Evolutionary conservation across 2,888 invertebrate genomes (phyloP).

Genomic region (Falcaria lacertinaria): DNA sequence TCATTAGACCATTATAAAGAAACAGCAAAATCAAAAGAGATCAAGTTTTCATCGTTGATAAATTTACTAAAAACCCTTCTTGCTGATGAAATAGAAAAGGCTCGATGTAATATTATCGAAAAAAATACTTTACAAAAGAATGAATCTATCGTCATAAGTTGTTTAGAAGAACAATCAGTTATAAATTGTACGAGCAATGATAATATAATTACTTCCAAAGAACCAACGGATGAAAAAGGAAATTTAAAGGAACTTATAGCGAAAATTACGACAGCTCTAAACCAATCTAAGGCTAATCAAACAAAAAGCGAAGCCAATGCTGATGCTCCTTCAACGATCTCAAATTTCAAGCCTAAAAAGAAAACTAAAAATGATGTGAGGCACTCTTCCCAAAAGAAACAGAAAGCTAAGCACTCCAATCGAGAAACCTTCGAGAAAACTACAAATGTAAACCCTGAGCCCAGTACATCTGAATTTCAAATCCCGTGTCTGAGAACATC

Average conservation of each 20-base stretch:
- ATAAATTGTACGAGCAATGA: not conserved
- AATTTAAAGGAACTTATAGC: not conserved
- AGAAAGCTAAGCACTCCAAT: constrained; percentile 2
- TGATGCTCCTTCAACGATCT: constrained; percentile 17
- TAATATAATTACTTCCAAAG: not conserved
- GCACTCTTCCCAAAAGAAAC: not conserved
- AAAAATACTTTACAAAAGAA: not conserved
- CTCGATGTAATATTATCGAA: not conserved
- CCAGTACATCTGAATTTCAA: constrained; percentile 21
- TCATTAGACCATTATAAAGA: not conserved
- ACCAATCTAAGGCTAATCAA: constrained; percentile 3
- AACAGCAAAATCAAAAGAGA: not conserved
- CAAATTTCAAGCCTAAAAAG: constrained; percentile 16
- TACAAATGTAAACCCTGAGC: constrained; percentile 4
- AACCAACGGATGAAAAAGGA: not conserved
- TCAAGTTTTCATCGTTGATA: not conserved
- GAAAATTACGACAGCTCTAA: not conserved
- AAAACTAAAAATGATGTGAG: not conserved
- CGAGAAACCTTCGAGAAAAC: not conserved
- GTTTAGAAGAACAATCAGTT: not conserved
- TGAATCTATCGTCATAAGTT: not conserved
- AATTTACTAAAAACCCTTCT: not conserved
- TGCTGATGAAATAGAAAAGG: not conserved
- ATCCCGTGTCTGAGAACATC: constrained; percentile 43
- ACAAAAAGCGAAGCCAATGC: constrained; percentile 4